Evolutionary conservation across 2,113 vertebrate genomes (phyloP).

Genomic region (Theristicus caerulescens): DNA sequence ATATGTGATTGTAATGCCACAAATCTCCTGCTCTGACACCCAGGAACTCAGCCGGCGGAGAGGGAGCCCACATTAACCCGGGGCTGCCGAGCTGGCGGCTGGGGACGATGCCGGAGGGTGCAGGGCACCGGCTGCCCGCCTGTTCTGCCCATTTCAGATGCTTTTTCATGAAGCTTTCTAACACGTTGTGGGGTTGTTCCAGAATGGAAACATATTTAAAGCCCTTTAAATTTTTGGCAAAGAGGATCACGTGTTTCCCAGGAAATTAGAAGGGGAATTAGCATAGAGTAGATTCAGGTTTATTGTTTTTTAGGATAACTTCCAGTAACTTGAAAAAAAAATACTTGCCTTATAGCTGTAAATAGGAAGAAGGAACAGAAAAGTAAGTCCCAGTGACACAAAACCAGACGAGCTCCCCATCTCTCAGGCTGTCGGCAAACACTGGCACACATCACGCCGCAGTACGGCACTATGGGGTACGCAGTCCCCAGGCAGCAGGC

Average conservation of each 20-base stretch:
- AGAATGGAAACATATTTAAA: background rate
- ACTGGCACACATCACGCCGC: background rate
- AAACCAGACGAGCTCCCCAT: background rate
- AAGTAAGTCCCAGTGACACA: background rate
- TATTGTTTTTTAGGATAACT: background rate
- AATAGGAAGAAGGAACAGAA: background rate
- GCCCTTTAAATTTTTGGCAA: background rate
- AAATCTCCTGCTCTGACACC: background rate
- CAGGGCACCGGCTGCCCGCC: fast-evolving
- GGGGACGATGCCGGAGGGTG: background rate
- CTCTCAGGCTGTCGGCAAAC: background rate
- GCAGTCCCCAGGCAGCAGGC: background rate
- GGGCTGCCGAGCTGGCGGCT: background rate
- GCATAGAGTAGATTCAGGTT: background rate
- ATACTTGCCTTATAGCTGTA: background rate
- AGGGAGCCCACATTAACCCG: background rate
- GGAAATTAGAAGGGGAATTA: background rate
- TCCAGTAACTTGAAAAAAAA: background rate
- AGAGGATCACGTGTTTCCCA: background rate
- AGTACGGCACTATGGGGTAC: fast-evolving
- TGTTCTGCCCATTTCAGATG: background rate
- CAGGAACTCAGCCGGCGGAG: background rate
- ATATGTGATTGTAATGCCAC: background rate
- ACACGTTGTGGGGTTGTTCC: background rate
- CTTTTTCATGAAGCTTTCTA: background rate